Percentiles rank a stretch among this genome's conserved stretches.
Evolutionary conservation across 2,113 vertebrate genomes (phyloP).

Genomic region (Hydrolagus affinis): DNA sequence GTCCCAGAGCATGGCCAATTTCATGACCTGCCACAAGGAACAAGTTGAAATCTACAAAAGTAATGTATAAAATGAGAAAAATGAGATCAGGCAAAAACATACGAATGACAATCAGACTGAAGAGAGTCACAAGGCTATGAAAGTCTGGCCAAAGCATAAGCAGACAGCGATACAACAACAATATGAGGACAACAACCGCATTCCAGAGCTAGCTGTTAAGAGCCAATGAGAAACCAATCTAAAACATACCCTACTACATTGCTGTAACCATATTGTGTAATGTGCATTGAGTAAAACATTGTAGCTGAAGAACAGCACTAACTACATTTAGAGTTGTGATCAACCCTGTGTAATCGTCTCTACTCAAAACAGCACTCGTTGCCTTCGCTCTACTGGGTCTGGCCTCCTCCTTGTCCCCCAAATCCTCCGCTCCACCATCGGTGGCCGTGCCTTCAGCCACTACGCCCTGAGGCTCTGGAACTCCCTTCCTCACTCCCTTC

Average conservation of each 20-base stretch:
- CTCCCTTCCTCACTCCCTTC: too few relatives aligned
- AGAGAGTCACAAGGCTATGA: not conserved
- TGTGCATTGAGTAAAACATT: not conserved
- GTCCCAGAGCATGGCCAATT: constrained; percentile 76
- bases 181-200: not conserved
- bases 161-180: not conserved
- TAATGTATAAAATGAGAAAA: not conserved
- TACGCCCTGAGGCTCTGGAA: too few relatives aligned
- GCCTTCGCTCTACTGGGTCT: too few relatives aligned
- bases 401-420: too few relatives aligned
- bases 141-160: not conserved
- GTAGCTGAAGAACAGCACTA: not conserved
- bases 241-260: not conserved
- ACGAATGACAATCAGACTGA: not conserved
- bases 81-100: too few relatives aligned
- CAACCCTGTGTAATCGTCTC: not conserved
- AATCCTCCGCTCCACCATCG: too few relatives aligned
- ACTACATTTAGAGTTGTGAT: not conserved
- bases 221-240: not conserved
- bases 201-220: not conserved
- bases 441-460: too few relatives aligned
- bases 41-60: constrained; percentile 69
- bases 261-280: not conserved
- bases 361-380: too few relatives aligned
- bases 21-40: constrained; percentile 85